These are phyloP conservation scores for Berghia stephanieae DNA, from an alignment of 1,140 invertebrate genomes.

Conservation along the genomic window DNA sequence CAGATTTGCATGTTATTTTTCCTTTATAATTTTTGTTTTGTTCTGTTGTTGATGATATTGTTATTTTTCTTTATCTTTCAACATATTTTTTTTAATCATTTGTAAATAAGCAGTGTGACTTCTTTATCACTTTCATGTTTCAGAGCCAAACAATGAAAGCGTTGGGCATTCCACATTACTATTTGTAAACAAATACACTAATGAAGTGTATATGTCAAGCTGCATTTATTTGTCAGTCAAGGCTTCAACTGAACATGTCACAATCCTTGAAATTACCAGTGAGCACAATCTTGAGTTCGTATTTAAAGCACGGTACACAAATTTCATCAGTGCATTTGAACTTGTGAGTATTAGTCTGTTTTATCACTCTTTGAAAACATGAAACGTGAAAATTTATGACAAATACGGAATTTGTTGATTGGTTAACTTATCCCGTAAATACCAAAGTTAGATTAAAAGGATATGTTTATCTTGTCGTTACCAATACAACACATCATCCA, in stretches of 20 bases:
- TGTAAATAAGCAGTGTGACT: no score
- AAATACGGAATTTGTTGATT: background rate
- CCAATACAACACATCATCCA: background rate
- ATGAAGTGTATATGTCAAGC: background rate
- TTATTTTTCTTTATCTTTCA: background rate
- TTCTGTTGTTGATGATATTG: background rate
- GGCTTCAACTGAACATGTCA: background rate
- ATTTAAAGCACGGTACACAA: background rate
- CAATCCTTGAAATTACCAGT: background rate
- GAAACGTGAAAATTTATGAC: background rate
- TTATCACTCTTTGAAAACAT: no score
- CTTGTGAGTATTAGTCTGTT: no score
- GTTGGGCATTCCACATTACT: no score
- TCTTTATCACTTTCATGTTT: background rate
- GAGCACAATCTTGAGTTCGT: background rate
- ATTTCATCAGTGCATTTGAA: background rate
- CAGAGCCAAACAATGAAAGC: no score
- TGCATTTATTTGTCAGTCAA: constrained; percentile 8
- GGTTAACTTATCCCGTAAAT: background rate
- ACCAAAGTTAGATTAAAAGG: background rate
- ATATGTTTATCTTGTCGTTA: background rate
- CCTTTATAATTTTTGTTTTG: no score
- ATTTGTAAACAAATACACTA: background rate
- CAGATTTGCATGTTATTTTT: no score
- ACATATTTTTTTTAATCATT: background rate